Percentiles rank a stretch among this genome's conserved stretches.
phyloP scores from a whole-genome alignment of 2,888 invertebrate species.

The Atethmia centrago region DNA sequence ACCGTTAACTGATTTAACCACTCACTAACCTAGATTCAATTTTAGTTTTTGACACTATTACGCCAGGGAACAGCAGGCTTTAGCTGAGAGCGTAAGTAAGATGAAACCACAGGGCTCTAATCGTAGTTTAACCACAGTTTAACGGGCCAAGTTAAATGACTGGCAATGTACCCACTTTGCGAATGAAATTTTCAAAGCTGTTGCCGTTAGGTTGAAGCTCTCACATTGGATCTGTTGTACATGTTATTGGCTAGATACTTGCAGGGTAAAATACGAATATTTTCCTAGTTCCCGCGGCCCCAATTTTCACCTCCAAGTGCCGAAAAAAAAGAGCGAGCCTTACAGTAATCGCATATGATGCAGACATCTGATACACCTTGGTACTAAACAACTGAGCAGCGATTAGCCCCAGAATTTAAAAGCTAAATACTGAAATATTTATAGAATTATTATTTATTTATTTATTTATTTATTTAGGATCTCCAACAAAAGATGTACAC shows the following conservation, averaged over 20 bases:
- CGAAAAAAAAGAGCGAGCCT: too few species aligned
- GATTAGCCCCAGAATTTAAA: too few species aligned
- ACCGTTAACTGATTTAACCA: slow-evolving; percentile 30
- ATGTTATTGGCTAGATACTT: background rate
- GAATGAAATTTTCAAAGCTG: slow-evolving; percentile 71
- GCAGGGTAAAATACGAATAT: background rate
- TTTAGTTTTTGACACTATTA: slow-evolving; percentile 61
- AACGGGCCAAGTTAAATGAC: slow-evolving; percentile 82
- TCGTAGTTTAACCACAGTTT: slow-evolving; percentile 78
- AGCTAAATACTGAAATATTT: too few species aligned
- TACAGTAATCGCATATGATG: too few species aligned
- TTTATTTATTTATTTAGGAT: too few species aligned
- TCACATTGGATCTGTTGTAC: slow-evolving; percentile 1
- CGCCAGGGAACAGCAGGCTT: slow-evolving; percentile 46
- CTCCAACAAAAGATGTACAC: too few species aligned
- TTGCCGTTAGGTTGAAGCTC: slow-evolving; percentile 2
- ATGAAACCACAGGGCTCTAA: slow-evolving; percentile 71
- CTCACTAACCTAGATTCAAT: slow-evolving; percentile 54
- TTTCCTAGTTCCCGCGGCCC: background rate
- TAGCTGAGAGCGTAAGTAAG: slow-evolving; percentile 60
- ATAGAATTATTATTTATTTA: too few species aligned
- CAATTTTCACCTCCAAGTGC: background rate
- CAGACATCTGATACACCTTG: too few species aligned
- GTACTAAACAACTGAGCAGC: too few species aligned
- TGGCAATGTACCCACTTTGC: slow-evolving; percentile 82